These are phyloP conservation scores for Saguinus midas DNA, from an alignment of 2,113 vertebrate genomes.

Conservation along the genomic window DNA sequence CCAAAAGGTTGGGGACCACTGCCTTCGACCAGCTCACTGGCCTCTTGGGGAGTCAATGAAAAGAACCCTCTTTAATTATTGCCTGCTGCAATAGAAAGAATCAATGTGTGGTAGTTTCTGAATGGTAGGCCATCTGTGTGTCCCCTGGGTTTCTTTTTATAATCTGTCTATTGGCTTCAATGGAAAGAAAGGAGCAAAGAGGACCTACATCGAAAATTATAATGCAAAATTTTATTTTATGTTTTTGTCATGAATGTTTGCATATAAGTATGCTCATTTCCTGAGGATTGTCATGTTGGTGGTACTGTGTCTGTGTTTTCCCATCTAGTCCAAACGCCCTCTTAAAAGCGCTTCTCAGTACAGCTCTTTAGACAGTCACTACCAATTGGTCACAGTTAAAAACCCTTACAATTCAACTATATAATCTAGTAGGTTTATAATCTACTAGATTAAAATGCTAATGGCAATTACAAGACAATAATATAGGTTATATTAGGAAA, in stretches of 20 bases:
- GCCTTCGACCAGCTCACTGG: not conserved
- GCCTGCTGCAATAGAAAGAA: not conserved
- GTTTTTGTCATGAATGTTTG: not conserved
- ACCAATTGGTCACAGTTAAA: too few relatives aligned
- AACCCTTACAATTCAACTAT: too few relatives aligned
- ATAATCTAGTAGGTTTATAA: too few relatives aligned
- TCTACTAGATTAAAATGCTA: not conserved
- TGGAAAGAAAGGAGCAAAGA: not conserved
- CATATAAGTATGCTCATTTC: not conserved
- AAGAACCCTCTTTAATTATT: not conserved
- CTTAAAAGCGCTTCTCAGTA: not conserved
- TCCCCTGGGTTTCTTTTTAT: not conserved
- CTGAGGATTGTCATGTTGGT: rapidly evolving
- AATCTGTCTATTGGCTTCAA: not conserved
- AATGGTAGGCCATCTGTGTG: not conserved
- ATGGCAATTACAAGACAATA: rapidly evolving
- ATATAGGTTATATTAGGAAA: rapidly evolving
- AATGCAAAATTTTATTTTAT: too few relatives aligned
- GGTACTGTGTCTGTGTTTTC: not conserved
- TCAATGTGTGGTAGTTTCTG: not conserved
- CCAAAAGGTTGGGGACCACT: too few relatives aligned
- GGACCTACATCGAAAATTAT: not conserved
- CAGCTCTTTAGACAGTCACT: not conserved
- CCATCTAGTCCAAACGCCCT: not conserved
- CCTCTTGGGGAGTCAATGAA: not conserved